Conservation (phyloP, 2,113 vertebrate species). For the Muntiacus muntjak region DNA sequence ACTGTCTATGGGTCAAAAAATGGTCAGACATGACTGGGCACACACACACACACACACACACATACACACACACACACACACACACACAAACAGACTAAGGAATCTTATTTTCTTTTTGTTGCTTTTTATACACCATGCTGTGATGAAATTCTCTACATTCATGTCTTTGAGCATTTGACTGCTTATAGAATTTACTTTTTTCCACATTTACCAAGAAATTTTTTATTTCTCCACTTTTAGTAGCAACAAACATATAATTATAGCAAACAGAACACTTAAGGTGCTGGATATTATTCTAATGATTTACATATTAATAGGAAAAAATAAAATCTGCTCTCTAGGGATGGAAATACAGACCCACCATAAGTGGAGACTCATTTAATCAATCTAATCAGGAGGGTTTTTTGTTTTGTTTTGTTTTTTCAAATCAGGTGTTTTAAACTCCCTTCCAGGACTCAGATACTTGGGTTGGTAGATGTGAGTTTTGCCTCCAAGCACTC, state of each 20-base stretch:
- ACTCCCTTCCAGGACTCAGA: background rate
- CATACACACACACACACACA: too few relatives aligned
- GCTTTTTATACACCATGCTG: background rate
- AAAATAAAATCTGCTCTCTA: background rate
- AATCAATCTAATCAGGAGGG: background rate
- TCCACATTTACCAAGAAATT: background rate
- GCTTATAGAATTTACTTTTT: background rate
- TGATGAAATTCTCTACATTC: background rate
- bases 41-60: background rate
- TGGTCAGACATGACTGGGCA: background rate
- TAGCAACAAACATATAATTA: background rate
- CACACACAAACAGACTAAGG: background rate
- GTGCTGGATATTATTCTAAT: background rate
- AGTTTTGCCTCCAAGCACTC: background rate
- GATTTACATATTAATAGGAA: background rate
- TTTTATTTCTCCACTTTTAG: background rate
- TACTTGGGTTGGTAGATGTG: rapidly evolving
- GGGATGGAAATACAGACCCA: background rate
- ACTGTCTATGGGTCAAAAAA: background rate
- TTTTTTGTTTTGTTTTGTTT: background rate
- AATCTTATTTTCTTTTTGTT: background rate
- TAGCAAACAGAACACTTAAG: background rate
- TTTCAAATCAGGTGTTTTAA: background rate
- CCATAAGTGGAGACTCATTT: background rate
- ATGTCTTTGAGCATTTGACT: background rate